Base-by-base conservation (phyloP, 2,888 invertebrate genomes). In the Pristionchus mayeri region DNA sequence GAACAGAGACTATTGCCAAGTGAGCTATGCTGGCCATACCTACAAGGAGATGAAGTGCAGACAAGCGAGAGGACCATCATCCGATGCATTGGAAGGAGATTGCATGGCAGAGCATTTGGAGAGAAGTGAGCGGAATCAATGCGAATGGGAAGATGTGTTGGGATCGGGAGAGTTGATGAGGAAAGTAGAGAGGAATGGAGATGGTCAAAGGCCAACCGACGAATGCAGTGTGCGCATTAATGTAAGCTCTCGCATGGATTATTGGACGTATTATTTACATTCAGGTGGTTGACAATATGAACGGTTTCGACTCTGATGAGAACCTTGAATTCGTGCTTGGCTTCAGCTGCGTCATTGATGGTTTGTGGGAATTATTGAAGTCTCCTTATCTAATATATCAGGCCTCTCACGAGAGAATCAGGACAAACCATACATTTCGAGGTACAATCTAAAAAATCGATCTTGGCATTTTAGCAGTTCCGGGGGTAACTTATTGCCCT, bases 61-160 rank as follows among this genome's bases (percentile, higher is more conserved):
- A 52, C 83, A 83, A 24, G 85, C 85, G 30, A 85, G 85, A 57
- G 87, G 87, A 7, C 87, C 87, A 30, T 86, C 86, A 3, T 86
- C 86, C 7, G 87, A 87, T 76, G 85, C 85, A 2, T 63, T 87
- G 40, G 87, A 87, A 54, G 86, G 85, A 63, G 84, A 85, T 9
- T 87, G 87, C 83, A 50, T 83, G n/a, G 57, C 81, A 11, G 87
- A 87, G 81, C 78, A 84, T 50, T 30, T 37, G 18, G 13, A 34
- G 48, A 37, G 50, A n/a, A 16, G n/a, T 0, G 67, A 34, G 63
- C 40, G 40, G 60, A 52, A 34, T 18, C n/a, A 83, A 30, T n/a
- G 6, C 11, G 87, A 87, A 67, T 87, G 87, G 87, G 86, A 87
- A 75, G 87, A 87, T 71, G 80, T 87, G 7, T 85, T 87, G 0